phyloP scores from a whole-genome alignment of 1,140 invertebrate genomes.

The Stegodyphus mimosarum region DNA sequence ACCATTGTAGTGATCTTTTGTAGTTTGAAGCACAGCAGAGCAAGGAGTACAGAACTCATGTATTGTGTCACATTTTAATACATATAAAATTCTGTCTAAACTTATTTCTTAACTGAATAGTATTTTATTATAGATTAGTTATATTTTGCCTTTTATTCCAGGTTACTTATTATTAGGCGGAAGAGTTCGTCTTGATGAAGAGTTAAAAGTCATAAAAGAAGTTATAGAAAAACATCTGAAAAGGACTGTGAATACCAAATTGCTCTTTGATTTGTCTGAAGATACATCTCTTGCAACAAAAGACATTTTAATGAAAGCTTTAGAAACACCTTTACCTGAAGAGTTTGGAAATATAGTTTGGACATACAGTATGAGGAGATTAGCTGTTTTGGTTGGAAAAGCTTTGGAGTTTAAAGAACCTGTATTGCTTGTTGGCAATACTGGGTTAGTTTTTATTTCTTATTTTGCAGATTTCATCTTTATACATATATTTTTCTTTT shows the following conservation, averaged over 20 bases:
- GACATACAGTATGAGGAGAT: conserved; percentile 90
- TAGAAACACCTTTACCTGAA: conserved; percentile 63
- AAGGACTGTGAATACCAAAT: conserved; percentile 77
- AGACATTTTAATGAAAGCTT: conserved; percentile 6
- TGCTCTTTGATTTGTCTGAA: conserved; percentile 69
- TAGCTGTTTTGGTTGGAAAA: conserved; percentile 90
- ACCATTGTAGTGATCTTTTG: too few species aligned
- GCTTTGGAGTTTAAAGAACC: conserved; percentile 93
- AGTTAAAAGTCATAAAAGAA: conserved; percentile 71
- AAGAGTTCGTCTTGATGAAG: conserved; percentile 87
- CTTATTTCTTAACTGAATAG: too few species aligned
- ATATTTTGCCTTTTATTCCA: conserved; percentile 55
- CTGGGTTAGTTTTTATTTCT: conserved; percentile 77
- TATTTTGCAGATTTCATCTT: conserved; percentile 7
- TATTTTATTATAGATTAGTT: too few species aligned
- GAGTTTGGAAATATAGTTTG: conserved; percentile 88
- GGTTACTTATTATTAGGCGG: conserved; percentile 93
- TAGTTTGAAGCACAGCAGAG: too few species aligned
- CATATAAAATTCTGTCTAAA: too few species aligned
- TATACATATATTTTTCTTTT: background rate
- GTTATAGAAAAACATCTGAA: conserved; percentile 86
- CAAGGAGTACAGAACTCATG: too few species aligned
- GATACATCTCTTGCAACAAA: conserved; percentile 5
- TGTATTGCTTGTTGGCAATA: conserved; percentile 95
- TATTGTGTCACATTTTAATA: too few species aligned